A percentile compares a stretch with the other conserved stretches of the same genome.
Evolutionary conservation across 2,888 invertebrate species (phyloP).

Genomic region (Molorchus minor): DNA sequence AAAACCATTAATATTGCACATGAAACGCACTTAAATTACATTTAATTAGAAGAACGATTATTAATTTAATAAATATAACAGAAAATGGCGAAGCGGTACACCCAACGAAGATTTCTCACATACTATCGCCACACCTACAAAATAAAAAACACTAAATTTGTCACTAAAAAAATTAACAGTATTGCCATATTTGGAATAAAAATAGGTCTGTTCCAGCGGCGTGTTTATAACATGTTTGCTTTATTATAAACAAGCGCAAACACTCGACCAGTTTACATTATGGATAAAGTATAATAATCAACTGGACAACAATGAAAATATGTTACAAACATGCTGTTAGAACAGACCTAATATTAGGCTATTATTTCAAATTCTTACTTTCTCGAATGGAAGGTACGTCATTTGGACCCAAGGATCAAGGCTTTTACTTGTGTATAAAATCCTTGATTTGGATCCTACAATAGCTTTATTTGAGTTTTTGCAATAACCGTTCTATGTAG

Average conservation of each 20-base stretch:
- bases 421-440: too few relatives aligned
- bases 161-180: slow-evolving; percentile 1
- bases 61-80: slow-evolving; percentile 42
- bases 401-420: too few relatives aligned
- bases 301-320: too few relatives aligned
- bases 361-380: too few relatives aligned
- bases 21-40: slow-evolving; percentile 28
- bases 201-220: not conserved
- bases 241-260: not conserved
- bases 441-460: too few relatives aligned
- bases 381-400: too few relatives aligned
- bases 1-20: slow-evolving; percentile 17
- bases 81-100: slow-evolving; percentile 52
- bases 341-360: too few relatives aligned
- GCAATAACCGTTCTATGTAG: too few relatives aligned
- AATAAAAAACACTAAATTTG: slow-evolving; percentile 38
- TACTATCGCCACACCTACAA: slow-evolving; percentile 47
- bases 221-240: not conserved
- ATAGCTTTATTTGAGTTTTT: too few relatives aligned
- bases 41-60: slow-evolving; percentile 32
- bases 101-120: slow-evolving; percentile 44
- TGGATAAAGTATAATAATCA: too few relatives aligned
- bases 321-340: too few relatives aligned
- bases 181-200: slow-evolving; percentile 5
- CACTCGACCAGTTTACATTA: too few relatives aligned